Base-by-base conservation (phyloP, 2,888 invertebrate species). In the Cephus spinipes region DNA sequence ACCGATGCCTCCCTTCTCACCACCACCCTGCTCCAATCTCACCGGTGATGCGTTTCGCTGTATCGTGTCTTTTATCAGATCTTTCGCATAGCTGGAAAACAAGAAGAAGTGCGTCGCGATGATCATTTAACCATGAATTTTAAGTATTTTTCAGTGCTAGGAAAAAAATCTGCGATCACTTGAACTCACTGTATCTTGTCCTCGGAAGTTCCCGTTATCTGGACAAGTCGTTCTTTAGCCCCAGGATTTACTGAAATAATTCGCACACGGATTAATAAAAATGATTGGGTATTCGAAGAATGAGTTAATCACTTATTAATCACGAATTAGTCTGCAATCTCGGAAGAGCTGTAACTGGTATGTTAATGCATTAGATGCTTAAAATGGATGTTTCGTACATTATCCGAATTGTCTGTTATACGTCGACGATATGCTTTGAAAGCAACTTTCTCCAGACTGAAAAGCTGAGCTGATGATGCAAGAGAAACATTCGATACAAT, bases 41-140 rank as follows among this genome's bases (percentile, higher is more conserved):
- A 97, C 96, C 76, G 98, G 98, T 76, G 98, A 98, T 85, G 98
- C 97, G 93, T 98, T 98, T 89, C 98, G 95, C 83, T 97, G 95
- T 89, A 98, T 98, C 83, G 98, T 98, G 90, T 98, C 98, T 91
- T 98, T 98, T 90, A 98, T 98, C 91, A 98, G 93, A 91, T 97
- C 96, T 92, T 98, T 98, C 71, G 98, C 98, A 91, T 97, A 96
- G 89, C 97, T 97, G 87, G 11, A 68, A 76, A 71, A 73, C 80
- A 55, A 15, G 68, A 69, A 4, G 11, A 12, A 69, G 9, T n/a
- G 15, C 69, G 69, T 69, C 3, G 12, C 69, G 69, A 12, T 32
- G 1, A 69, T n/a, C 4, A 15, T 15, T 40, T 4, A 15, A 40
- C 1, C 33, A 34, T n/a, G 9, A n/a, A 4, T 73, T 34, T 33